Conservation (phyloP, 2,113 vertebrate species). For the Leucopternis melanops region DNA sequence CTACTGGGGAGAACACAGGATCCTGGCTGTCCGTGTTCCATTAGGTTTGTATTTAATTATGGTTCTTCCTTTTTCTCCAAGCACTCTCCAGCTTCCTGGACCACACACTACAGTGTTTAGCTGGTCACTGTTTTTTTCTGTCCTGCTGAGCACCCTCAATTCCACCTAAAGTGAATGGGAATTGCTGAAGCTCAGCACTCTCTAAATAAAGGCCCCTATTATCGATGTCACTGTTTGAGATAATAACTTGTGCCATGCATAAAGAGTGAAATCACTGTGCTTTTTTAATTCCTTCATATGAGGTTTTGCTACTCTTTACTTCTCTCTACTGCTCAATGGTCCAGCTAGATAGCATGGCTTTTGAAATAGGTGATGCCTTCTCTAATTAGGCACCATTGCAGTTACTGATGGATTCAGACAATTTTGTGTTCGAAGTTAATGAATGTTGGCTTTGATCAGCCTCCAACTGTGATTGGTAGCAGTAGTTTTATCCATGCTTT, state of each 20-base stretch:
- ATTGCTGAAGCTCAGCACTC: constrained; percentile 63
- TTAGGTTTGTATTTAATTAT: constrained; percentile 59
- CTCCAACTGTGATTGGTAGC: constrained; percentile 46
- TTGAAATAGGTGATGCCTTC: constrained; percentile 49
- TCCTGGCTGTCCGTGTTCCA: constrained; percentile 10
- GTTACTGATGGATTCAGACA: constrained; percentile 58
- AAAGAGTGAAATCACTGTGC: constrained; percentile 50
- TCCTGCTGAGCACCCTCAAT: constrained; percentile 60
- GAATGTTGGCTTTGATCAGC: constrained; percentile 61
- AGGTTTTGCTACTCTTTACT: constrained; percentile 40
- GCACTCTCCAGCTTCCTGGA: constrained; percentile 51
- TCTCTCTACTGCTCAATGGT: constrained; percentile 47
- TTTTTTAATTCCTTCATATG: constrained; percentile 53
- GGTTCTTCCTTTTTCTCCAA: constrained; percentile 47
- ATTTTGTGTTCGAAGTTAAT: constrained; percentile 65
- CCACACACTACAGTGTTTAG: constrained; percentile 56
- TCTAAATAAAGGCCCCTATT: constrained; percentile 58
- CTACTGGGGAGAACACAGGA: neutral
- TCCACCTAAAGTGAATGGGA: constrained; percentile 60
- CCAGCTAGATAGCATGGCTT: constrained; percentile 51
- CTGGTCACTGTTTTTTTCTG: constrained; percentile 37
- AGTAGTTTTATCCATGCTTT: constrained; percentile 2
- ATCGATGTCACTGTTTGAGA: constrained; percentile 52
- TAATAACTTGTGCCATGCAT: constrained; percentile 53
- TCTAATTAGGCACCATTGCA: constrained; percentile 51